Percentiles rank a stretch among this genome's conserved stretches.
Evolutionary conservation across 1,140 invertebrate genomes (phyloP).

Genomic region (Olivierus martensii): DNA sequence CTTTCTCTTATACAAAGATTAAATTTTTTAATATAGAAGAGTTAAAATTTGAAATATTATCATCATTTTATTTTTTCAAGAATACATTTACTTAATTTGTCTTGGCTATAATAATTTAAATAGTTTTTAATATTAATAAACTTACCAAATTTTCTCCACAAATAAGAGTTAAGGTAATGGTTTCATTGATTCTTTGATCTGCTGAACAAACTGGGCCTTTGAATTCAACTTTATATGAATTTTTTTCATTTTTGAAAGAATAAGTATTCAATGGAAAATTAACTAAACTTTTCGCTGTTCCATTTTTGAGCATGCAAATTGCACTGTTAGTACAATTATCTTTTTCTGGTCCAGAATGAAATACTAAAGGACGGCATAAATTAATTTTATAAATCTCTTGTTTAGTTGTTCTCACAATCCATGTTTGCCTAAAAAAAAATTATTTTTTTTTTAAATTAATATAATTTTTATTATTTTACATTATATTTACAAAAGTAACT

Average conservation of each 20-base stretch:
- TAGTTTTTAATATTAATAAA: too few species aligned
- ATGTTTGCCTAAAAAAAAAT: too few species aligned
- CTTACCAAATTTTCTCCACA: slow-evolving; percentile 6
- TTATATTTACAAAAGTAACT: too few species aligned
- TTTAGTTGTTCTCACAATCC: too few species aligned
- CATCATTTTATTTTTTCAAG: too few species aligned
- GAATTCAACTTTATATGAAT: not conserved
- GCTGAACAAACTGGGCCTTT: not conserved
- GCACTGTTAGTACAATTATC: not conserved
- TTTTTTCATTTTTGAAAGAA: not conserved
- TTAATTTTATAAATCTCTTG: not conserved
- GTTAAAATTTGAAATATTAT: too few species aligned
- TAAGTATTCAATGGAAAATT: not conserved
- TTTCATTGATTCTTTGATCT: not conserved
- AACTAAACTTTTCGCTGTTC: not conserved
- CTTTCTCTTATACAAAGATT: too few species aligned
- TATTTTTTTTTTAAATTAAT: too few species aligned
- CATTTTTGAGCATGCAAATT: not conserved
- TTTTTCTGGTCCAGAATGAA: not conserved
- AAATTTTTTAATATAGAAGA: too few species aligned
- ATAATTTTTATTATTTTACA: too few species aligned
- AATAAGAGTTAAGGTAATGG: not conserved
- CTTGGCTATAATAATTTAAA: too few species aligned
- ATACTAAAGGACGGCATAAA: not conserved
- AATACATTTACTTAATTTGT: too few species aligned